Percentiles rank a stretch among this genome's conserved stretches.
phyloP scores from a whole-genome alignment of 1,140 invertebrate species.

The Gryllus bimaculatus region DNA sequence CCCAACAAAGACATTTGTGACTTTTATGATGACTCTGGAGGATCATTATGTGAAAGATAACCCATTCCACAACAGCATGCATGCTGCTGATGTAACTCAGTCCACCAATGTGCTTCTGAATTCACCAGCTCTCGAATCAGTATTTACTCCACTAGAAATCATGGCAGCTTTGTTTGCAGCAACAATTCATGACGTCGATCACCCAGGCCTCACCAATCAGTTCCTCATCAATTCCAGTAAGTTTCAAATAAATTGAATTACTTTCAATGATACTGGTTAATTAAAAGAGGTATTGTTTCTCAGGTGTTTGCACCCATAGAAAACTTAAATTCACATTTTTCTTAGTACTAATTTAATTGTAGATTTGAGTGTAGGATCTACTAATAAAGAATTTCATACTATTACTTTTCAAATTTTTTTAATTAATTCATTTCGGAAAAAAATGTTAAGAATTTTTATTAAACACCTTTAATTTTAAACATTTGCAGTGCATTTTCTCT shows the following conservation, averaged over 20 bases:
- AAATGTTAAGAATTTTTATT: no score
- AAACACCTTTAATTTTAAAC: no score
- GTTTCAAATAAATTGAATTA: conserved; percentile 25
- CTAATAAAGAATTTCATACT: no score
- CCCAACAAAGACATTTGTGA: conserved; percentile 84
- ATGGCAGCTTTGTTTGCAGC: conserved; percentile 96
- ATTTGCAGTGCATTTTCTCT: no score
- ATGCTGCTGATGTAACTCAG: conserved; percentile 95
- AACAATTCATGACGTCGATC: conserved; percentile 96
- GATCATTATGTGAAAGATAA: conserved; percentile 96
- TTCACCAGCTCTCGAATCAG: conserved; percentile 88
- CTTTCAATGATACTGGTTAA: no score
- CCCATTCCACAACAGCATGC: conserved; percentile 96
- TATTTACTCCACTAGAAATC: conserved; percentile 88
- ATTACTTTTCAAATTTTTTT: no score
- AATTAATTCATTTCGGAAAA: no score
- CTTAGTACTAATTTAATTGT: no score
- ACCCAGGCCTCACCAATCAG: conserved; percentile 95
- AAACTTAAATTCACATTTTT: no score
- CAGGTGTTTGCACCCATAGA: no score
- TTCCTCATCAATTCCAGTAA: conserved; percentile 90
- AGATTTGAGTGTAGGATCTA: no score
- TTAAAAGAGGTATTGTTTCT: no score
- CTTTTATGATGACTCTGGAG: conserved; percentile 94
- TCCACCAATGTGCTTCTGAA: conserved; percentile 91